These are phyloP conservation scores for Sceloporus tristichus DNA, from an alignment of 2,113 vertebrate species.

Conservation along the genomic window DNA sequence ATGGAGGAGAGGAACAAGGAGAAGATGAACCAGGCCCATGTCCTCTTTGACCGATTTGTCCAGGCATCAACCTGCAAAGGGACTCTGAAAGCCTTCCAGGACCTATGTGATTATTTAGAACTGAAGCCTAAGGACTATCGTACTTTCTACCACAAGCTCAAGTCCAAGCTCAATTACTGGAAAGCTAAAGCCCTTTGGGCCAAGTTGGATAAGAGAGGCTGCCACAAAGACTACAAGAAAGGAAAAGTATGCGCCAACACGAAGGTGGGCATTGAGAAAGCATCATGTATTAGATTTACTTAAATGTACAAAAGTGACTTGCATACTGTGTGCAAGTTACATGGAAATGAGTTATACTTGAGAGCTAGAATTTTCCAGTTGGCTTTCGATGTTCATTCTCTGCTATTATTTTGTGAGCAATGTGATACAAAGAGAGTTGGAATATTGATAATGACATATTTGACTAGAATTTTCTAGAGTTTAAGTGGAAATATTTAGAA, in stretches of 20 bases:
- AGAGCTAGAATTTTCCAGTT: background rate
- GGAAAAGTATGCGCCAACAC: constrained; percentile 92
- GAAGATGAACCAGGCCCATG: constrained; percentile 85
- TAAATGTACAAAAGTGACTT: background rate
- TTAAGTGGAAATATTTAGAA: background rate
- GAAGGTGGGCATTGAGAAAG: constrained; percentile 80
- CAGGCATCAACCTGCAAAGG: constrained; percentile 96
- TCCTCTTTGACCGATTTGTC: constrained; percentile 95
- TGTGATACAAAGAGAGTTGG: background rate
- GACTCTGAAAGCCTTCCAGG: constrained; percentile 96
- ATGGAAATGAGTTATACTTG: background rate
- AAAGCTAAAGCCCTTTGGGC: constrained; percentile 98
- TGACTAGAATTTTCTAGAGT: background rate
- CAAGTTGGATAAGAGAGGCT: constrained; percentile 94
- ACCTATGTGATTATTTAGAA: constrained; percentile 93
- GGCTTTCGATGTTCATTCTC: background rate
- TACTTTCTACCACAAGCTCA: constrained; percentile 97
- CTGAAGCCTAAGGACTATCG: constrained; percentile 91
- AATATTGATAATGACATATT: background rate
- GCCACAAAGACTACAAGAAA: constrained; percentile 98
- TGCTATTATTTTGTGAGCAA: background rate
- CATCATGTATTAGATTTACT: background rate
- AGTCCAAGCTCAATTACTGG: constrained; percentile 99
- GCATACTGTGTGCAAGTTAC: background rate
- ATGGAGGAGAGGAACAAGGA: constrained; percentile 82